Percentiles rank a stretch among this genome's conserved stretches.
These are phyloP conservation scores for Turnix velox DNA, from an alignment of 2,113 vertebrate genomes.

Conservation along the genomic window DNA sequence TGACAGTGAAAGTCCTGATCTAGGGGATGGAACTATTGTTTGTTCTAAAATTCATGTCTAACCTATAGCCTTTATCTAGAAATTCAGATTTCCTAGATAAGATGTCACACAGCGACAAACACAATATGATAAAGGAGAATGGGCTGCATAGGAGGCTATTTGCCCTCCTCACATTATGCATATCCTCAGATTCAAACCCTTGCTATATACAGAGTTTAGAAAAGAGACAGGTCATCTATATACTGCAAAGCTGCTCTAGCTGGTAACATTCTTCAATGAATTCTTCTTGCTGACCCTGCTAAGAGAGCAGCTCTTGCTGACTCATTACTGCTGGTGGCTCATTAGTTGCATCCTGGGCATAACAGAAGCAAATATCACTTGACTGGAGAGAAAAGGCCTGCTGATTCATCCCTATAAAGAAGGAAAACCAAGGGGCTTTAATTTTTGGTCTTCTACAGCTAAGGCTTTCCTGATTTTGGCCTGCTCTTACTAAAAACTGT, in stretches of 20 bases:
- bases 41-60: not conserved
- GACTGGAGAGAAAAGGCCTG: constrained; percentile 9
- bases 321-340: constrained; percentile 45
- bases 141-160: not conserved
- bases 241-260: not conserved
- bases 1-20: not conserved
- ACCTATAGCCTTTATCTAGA: not conserved
- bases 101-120: not conserved
- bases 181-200: not conserved
- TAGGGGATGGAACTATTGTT: not conserved
- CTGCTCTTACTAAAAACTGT: not conserved
- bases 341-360: constrained; percentile 21
- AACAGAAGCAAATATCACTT: constrained; percentile 30
- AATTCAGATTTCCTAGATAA: not conserved
- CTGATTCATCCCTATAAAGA: constrained; percentile 33
- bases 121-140: not conserved
- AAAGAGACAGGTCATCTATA: not conserved
- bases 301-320: constrained; percentile 44
- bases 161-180: not conserved
- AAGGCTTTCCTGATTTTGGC: constrained; percentile 6
- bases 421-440: not conserved
- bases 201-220: not conserved
- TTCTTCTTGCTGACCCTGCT: constrained; percentile 42
- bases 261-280: constrained; percentile 1
- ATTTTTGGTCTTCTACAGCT: not conserved